Conservation (phyloP, 2,113 vertebrate species). For the Semnornis frantzii region DNA sequence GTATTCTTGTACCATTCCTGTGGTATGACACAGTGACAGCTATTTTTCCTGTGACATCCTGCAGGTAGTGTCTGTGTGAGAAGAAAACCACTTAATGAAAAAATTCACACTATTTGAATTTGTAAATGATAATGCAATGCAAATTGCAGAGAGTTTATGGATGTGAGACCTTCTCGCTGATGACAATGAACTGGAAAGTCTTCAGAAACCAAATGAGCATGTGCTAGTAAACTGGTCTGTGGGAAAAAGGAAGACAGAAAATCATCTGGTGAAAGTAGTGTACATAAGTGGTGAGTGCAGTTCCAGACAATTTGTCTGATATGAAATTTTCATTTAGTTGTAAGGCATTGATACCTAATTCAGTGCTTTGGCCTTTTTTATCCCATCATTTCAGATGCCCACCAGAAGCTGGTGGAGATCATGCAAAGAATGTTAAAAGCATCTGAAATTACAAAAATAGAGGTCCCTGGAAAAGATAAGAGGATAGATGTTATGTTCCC, state of each 20-base stretch:
- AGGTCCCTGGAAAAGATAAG: slow-evolving; percentile 75
- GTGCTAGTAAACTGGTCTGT: slow-evolving; percentile 48
- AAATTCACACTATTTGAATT: slow-evolving; percentile 59
- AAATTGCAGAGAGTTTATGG: slow-evolving; percentile 59
- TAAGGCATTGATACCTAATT: neutral
- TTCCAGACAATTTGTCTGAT: neutral
- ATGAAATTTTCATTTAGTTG: neutral
- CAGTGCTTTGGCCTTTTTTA: slow-evolving; percentile 11
- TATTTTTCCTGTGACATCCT: neutral
- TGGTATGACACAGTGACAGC: neutral
- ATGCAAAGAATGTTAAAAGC: slow-evolving; percentile 73
- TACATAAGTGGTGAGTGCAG: slow-evolving; percentile 40
- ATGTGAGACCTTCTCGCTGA: slow-evolving; percentile 29
- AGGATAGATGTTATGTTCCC: slow-evolving; percentile 74
- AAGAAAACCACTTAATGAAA: slow-evolving; percentile 30
- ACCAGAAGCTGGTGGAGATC: slow-evolving; percentile 66
- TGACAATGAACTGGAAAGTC: slow-evolving; percentile 17
- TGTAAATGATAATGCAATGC: slow-evolving; percentile 59
- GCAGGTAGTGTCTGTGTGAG: slow-evolving; percentile 7
- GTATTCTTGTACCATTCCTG: neutral
- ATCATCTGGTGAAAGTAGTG: slow-evolving; percentile 39
- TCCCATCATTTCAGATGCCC: slow-evolving; percentile 41
- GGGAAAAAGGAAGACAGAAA: slow-evolving; percentile 43
- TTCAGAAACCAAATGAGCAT: slow-evolving; percentile 27
- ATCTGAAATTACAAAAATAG: slow-evolving; percentile 69